Percentiles rank a stretch among this genome's conserved stretches.
These are phyloP conservation scores for Seladonia tumulorum DNA, from an alignment of 2,888 invertebrate species.

Conservation along the genomic window DNA sequence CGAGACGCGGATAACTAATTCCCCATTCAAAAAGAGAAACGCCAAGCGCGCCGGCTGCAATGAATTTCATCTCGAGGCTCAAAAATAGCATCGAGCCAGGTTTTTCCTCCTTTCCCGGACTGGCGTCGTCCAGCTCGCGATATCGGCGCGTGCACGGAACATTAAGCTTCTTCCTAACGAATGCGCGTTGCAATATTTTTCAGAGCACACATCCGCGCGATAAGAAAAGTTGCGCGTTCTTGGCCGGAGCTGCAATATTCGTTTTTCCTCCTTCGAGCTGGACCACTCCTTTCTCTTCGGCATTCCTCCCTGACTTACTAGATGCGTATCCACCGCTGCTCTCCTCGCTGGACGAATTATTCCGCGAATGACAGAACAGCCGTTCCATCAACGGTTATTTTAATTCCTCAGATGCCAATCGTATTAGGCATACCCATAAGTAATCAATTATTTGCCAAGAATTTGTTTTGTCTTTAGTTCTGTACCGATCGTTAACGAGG, in stretches of 20 bases:
- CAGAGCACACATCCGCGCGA: constrained; percentile 50
- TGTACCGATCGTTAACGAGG: no score
- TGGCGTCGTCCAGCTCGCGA: constrained; percentile 55
- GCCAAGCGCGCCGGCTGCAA: constrained; percentile 24
- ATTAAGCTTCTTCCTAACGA: constrained; percentile 63
- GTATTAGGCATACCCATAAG: no score
- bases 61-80: constrained; percentile 54
- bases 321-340: background rate
- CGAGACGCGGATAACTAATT: constrained; percentile 39
- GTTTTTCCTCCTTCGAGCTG: constrained; percentile 25
- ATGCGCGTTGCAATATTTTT: constrained; percentile 66
- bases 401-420: background rate
- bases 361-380: background rate
- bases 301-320: background rate
- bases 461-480: no score
- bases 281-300: background rate
- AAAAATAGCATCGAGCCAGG: constrained; percentile 50
- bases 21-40: constrained; percentile 22
- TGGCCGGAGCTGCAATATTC: constrained; percentile 45
- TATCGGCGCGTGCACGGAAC: constrained; percentile 62
- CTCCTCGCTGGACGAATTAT: background rate
- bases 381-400: background rate
- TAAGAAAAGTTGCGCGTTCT: constrained; percentile 66
- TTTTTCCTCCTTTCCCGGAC: constrained; percentile 21
- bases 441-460: no score